Conservation (phyloP, 2,797 vertebrate species). For the Acanthis flammea region DNA sequence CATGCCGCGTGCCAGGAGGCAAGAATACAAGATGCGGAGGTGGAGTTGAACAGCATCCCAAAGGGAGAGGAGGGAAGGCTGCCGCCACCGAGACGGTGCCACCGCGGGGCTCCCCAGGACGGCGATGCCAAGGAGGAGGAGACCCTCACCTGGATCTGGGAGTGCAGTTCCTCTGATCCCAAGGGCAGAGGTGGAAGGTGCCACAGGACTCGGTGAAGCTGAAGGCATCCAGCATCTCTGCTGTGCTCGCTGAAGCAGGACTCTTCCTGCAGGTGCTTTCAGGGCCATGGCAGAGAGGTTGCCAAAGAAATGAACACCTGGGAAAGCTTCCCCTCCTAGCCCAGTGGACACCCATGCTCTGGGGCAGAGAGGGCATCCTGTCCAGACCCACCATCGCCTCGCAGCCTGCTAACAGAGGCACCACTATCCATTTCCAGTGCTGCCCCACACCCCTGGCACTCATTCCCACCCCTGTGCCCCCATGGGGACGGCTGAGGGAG, state of each 20-base stretch:
- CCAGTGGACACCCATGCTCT: rapidly evolving
- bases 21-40: constrained; percentile 64
- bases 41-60: constrained; percentile 67
- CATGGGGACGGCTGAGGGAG: rapidly evolving
- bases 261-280: background rate
- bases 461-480: background rate
- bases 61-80: constrained; percentile 50
- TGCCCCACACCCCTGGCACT: background rate
- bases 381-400: background rate
- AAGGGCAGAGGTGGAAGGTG: rapidly evolving
- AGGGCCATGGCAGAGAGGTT: rapidly evolving
- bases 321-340: background rate
- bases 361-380: background rate
- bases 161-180: background rate
- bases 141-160: background rate
- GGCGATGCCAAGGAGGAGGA: background rate
- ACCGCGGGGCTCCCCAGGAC: background rate
- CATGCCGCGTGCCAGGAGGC: constrained; percentile 52
- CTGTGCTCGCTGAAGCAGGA: rapidly evolving
- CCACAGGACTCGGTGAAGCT: rapidly evolving
- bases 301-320: background rate
- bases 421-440: background rate
- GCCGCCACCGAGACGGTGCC: background rate
- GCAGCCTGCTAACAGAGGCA: background rate
- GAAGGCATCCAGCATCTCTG: background rate